Conservation (phyloP, 1,140 invertebrate genomes). For the Apocrypta bakeri region DNA sequence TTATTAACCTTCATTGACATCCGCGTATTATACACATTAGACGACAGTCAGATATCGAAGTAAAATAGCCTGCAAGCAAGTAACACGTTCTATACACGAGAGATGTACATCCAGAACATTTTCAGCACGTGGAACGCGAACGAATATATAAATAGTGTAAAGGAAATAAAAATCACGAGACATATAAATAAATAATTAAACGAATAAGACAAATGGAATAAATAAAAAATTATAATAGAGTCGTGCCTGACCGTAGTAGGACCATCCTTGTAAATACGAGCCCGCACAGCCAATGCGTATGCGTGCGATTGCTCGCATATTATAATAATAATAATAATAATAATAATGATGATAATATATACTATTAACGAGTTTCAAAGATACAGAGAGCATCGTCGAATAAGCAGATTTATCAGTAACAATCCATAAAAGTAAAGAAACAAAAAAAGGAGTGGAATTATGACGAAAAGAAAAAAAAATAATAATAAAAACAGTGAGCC, state of each 20-base stretch:
- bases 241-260: conserved; percentile 53
- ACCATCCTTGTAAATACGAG: conserved; percentile 52
- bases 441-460: background rate
- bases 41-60: too few species aligned
- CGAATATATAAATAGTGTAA: conserved; percentile 14
- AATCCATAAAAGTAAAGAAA: background rate
- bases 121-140: background rate
- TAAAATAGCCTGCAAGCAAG: too few species aligned
- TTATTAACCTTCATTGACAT: background rate
- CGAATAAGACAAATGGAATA: background rate
- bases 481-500: conserved; percentile 39
- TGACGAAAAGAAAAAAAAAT: background rate
- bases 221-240: conserved; percentile 49
- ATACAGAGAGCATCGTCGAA: background rate
- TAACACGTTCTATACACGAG: too few species aligned
- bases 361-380: conserved; percentile 14
- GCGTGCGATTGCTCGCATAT: conserved; percentile 43
- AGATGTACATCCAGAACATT: too few species aligned
- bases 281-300: background rate
- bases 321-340: conserved; percentile 5
- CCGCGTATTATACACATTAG: background rate
- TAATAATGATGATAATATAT: background rate
- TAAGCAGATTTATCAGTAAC: background rate
- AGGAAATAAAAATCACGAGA: conserved; percentile 27
- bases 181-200: background rate